Percentiles rank a stretch among this genome's conserved stretches.
These are phyloP conservation scores for Listrodromus nycthemerus DNA, from an alignment of 2,888 invertebrate genomes.

Conservation along the genomic window DNA sequence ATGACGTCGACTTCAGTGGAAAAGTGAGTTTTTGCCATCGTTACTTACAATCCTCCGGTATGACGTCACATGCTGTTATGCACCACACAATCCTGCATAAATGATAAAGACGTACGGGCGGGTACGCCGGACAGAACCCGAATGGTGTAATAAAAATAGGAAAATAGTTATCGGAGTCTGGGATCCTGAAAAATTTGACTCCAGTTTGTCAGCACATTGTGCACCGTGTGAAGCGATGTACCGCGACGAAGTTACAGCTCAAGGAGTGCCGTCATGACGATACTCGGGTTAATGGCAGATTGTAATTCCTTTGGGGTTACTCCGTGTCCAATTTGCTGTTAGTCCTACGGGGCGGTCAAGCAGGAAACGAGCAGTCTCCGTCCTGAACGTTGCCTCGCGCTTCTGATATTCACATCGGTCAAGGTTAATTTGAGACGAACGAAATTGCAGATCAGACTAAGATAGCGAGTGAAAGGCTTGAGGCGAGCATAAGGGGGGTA, in stretches of 20 bases:
- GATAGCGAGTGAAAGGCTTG: conserved; percentile 31
- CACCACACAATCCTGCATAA: too few relatives aligned
- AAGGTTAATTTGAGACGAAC: conserved; percentile 45
- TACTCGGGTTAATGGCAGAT: conserved; percentile 59
- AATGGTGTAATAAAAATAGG: too few relatives aligned
- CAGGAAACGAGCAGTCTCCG: conserved; percentile 70
- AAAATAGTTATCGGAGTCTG: too few relatives aligned
- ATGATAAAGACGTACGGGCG: too few relatives aligned
- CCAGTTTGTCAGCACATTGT: conserved; percentile 6
- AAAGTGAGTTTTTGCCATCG: too few relatives aligned
- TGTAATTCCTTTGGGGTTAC: conserved; percentile 54
- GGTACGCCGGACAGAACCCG: too few relatives aligned
- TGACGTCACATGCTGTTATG: too few relatives aligned
- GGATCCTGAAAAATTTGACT: conserved; percentile 1
- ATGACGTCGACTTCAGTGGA: too few relatives aligned
- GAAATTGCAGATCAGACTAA: conserved; percentile 37
- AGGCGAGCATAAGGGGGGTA: conserved; percentile 22
- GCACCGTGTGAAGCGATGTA: background rate
- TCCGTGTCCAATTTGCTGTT: conserved; percentile 12
- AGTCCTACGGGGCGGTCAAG: conserved; percentile 53
- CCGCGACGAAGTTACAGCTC: conserved; percentile 23
- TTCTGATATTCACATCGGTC: conserved; percentile 59
- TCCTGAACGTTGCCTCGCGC: conserved; percentile 49
- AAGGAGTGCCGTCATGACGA: conserved; percentile 58
- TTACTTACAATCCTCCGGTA: too few relatives aligned